These are phyloP conservation scores for Scartelaos histophorus DNA, from an alignment of 2,113 vertebrate species.

Conservation along the genomic window DNA sequence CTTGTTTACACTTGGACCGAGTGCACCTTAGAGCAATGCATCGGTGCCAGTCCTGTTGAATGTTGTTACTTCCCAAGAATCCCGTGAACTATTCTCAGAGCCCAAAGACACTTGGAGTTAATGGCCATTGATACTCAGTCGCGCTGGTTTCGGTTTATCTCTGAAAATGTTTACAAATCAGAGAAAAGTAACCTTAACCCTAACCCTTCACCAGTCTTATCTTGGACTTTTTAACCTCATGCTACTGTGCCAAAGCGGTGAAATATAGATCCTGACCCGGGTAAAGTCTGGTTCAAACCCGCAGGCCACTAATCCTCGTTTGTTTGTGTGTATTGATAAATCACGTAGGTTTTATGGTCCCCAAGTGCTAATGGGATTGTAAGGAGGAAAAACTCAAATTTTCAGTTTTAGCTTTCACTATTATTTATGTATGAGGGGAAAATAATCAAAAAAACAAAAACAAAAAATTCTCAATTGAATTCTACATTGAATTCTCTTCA, in stretches of 20 bases:
- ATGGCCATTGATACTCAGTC: not conserved
- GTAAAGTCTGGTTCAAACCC: not conserved
- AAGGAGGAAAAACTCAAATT: not conserved
- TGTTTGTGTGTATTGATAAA: not conserved
- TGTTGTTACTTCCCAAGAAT: not conserved
- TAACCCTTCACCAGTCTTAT: not conserved
- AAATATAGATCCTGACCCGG: not conserved
- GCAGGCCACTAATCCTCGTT: not conserved
- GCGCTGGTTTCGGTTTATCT: constrained; percentile 18
- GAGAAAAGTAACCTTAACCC: not conserved
- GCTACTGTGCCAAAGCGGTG: not conserved
- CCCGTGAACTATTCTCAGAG: not conserved
- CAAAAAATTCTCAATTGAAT: not conserved
- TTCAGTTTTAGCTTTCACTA: not conserved
- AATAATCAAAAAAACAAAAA: no score
- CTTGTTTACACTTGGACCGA: not conserved
- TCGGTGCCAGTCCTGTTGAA: not conserved
- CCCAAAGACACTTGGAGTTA: constrained; percentile 6
- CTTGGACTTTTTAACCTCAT: not conserved
- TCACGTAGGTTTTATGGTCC: not conserved
- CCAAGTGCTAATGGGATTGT: not conserved
- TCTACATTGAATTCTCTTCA: no score
- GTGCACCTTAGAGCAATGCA: not conserved
- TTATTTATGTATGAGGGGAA: not conserved
- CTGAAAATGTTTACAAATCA: not conserved